These are phyloP conservation scores for Sebastes melanostomus DNA, from an alignment of 2,797 vertebrate species.

Conservation along the genomic window DNA sequence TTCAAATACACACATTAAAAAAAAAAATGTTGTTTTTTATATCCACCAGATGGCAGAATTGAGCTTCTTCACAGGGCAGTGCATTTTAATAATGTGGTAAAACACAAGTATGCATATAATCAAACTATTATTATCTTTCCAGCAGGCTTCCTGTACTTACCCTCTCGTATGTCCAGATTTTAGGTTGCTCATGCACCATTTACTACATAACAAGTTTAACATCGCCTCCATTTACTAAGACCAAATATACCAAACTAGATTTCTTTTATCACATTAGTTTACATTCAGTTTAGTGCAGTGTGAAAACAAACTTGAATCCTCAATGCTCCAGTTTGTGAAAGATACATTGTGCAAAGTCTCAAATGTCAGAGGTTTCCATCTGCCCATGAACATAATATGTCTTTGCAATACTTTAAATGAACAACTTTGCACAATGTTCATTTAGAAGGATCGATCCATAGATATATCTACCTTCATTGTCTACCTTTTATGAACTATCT, in stretches of 20 bases:
- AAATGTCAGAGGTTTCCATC: neutral
- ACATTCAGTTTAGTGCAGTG: neutral
- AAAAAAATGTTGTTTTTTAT: neutral
- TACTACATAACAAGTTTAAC: neutral
- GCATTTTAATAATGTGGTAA: neutral
- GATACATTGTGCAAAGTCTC: neutral
- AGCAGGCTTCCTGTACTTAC: neutral
- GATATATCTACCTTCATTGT: neutral
- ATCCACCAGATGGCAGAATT: constrained; percentile 61
- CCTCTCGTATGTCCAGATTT: neutral
- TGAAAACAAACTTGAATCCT: neutral
- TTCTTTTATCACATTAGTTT: neutral
- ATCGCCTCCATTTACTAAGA: neutral
- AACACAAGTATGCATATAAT: neutral
- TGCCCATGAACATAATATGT: neutral
- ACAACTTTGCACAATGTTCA: no score
- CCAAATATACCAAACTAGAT: neutral
- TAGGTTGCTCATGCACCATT: neutral
- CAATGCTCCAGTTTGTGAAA: neutral
- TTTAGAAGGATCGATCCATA: neutral
- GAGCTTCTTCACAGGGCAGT: neutral
- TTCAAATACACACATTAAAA: neutral
- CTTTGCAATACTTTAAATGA: neutral
- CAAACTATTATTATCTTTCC: neutral
- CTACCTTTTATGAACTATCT: neutral